Evolutionary conservation across 2,888 invertebrate genomes (phyloP), one percentile per base, ranked within the genome.

Genomic region (Spodoptera picta): DNA sequence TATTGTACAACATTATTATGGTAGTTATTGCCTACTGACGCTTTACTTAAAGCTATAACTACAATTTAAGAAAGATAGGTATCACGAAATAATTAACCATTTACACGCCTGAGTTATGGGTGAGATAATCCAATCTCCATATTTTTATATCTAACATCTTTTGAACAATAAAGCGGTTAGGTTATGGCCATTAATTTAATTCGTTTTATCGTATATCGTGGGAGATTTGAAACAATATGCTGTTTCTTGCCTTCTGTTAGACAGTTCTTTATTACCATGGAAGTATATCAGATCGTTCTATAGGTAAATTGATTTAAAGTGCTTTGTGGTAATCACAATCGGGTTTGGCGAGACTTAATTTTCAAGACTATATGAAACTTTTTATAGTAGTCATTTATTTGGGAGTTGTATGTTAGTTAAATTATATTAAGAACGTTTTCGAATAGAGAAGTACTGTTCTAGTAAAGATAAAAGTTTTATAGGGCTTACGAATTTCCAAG

Each of bases 131-230:
- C 62, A 57, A 64, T 71, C 62, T 57, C 57, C 59, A 77, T 74
- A 74, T 62, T 68, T 68, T 63, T 68, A 36, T 60, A 57, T 66
- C 62, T 27, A 64, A 52, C 51, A 14, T 60, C 50, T 55, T 61
- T 65, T 60, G 44, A 68, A 73, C 73, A 79, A 80, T 68, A 66
- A 64, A 57, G 56, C 36, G 55, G 52, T 49, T 57, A 48, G 55
- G 42, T 46, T 73, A 62, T 68, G 64, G 56, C 62, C 64, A 75
- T 82, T 78, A 73, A 73, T 75, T 69, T 71, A 73, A 77, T 80
- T 55, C 65, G 57, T 49, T 60, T 77, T 81, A 84, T 83, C 80
- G 60, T 56, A 65, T 70, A 74, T 77, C 80, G 79, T 85, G 84
- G 69, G 85, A 85, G 73, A 71, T 61, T 56, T 48, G 47, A 59